These are phyloP conservation scores for Temnothorax longispinosus DNA, from an alignment of 1,140 invertebrate genomes.

Conservation along the genomic window DNA sequence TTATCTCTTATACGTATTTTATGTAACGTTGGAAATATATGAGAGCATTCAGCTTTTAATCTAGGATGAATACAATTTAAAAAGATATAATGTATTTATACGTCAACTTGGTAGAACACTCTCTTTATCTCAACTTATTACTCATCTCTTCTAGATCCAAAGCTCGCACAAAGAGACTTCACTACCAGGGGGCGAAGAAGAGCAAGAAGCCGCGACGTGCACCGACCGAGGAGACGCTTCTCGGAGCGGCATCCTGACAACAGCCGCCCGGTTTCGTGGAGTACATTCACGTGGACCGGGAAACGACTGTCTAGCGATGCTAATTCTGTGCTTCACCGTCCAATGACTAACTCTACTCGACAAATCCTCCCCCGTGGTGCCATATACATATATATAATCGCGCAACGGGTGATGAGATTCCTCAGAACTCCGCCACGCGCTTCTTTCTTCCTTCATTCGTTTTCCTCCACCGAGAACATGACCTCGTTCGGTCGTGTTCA, in stretches of 20 bases:
- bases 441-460: background rate
- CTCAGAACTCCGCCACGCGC: background rate
- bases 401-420: background rate
- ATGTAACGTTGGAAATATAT: background rate
- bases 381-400: slow-evolving; percentile 14
- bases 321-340: slow-evolving; percentile 82
- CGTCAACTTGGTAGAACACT: background rate
- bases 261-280: slow-evolving; percentile 94
- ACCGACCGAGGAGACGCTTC: slow-evolving; percentile 85
- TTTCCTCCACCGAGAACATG: background rate
- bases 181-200: slow-evolving; percentile 80
- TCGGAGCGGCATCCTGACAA: slow-evolving; percentile 89
- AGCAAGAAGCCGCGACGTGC: slow-evolving; percentile 80
- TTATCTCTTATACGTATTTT: background rate
- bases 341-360: slow-evolving; percentile 75
- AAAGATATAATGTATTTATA: background rate
- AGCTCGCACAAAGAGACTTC: slow-evolving; percentile 80
- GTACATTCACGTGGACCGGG: slow-evolving; percentile 95
- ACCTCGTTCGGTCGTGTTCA: background rate
- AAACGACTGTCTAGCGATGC: slow-evolving; percentile 91
- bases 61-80: background rate
- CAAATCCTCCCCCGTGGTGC: slow-evolving; percentile 34
- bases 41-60: background rate
- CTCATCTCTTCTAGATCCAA: slow-evolving; percentile 77
- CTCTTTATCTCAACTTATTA: background rate